These are phyloP conservation scores for Myrmophylax atrothorax DNA, from an alignment of 2,113 vertebrate genomes.

Conservation along the genomic window DNA sequence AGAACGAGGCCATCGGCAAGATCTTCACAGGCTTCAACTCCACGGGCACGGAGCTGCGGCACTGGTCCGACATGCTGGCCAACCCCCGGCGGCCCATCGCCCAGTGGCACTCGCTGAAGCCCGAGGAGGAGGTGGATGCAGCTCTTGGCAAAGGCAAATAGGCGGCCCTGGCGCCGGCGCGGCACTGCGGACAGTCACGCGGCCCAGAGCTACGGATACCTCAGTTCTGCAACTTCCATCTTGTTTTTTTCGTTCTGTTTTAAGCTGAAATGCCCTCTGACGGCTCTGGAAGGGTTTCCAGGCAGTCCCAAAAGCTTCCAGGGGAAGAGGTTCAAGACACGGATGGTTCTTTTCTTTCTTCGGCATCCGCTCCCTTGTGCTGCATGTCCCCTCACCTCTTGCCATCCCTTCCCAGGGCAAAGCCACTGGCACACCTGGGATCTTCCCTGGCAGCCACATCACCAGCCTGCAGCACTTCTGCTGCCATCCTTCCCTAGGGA, in stretches of 20 bases:
- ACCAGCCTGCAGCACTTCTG: not conserved
- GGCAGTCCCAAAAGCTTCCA: conserved; percentile 53
- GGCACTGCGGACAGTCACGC: conserved; percentile 32
- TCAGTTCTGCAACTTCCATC: conserved; percentile 71
- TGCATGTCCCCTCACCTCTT: conserved; percentile 49
- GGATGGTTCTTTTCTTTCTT: conserved; percentile 56
- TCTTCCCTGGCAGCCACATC: not conserved
- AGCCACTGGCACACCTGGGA: not conserved
- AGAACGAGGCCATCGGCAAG: conserved; percentile 98
- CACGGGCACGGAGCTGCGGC: conserved; percentile 91
- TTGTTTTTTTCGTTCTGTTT: conserved; percentile 13
- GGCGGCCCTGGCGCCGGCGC: not conserved
- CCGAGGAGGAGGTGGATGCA: conserved; percentile 95
- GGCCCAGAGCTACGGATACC: conserved; percentile 76
- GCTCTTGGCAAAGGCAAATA: conserved; percentile 95
- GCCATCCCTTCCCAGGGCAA: not conserved
- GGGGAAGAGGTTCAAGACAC: conserved; percentile 54
- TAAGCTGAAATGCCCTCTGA: conserved; percentile 61
- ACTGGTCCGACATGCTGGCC: conserved; percentile 98
- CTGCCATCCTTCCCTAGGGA: not conserved
- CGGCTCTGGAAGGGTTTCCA: conserved; percentile 60
- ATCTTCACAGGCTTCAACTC: conserved; percentile 93
- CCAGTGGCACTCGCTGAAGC: conserved; percentile 98
- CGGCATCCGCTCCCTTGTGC: conserved; percentile 21
- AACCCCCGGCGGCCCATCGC: conserved; percentile 96